phyloP scores from a whole-genome alignment of 1,140 invertebrate species.

The Diorhabda sublineata region DNA sequence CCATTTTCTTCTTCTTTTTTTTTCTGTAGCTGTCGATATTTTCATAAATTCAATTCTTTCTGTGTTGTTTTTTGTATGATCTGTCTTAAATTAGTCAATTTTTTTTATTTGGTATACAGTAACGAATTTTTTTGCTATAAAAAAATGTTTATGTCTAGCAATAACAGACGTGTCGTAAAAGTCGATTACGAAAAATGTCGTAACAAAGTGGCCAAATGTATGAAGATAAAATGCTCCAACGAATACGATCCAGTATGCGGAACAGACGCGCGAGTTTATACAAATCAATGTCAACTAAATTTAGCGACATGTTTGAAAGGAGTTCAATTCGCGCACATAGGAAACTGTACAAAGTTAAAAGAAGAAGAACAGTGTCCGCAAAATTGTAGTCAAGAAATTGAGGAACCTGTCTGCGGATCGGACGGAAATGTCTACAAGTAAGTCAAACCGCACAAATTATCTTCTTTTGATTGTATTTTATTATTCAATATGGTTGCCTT shows the following conservation, averaged over 20 bases:
- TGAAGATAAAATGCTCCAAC: conserved; percentile 61
- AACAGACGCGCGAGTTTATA: conserved; percentile 77
- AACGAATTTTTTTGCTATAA: too few relatives aligned
- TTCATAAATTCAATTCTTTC: too few relatives aligned
- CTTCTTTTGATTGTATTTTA: too few relatives aligned
- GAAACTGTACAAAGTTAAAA: conserved; percentile 75
- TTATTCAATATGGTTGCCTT: too few relatives aligned
- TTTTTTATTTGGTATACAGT: too few relatives aligned
- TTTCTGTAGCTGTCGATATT: too few relatives aligned
- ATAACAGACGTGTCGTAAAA: conserved; percentile 59
- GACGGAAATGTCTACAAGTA: conserved; percentile 89
- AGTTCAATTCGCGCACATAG: conserved; percentile 78
- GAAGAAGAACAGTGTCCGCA: conserved; percentile 67
- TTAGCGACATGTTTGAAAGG: conserved; percentile 79
- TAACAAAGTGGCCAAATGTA: conserved; percentile 65
- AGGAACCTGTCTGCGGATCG: conserved; percentile 81
- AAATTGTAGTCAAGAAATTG: conserved; percentile 64
- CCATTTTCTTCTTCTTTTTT: too few relatives aligned
- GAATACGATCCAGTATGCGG: conserved; percentile 75
- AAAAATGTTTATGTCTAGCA: conserved; percentile 18
- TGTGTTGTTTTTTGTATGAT: too few relatives aligned
- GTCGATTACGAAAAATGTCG: conserved; percentile 75
- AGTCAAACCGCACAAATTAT: conserved; percentile 18
- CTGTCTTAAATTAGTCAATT: too few relatives aligned
- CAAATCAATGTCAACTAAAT: conserved; percentile 74